phyloP scores from a whole-genome alignment of 2,888 invertebrate genomes.

The Cheilosia pagana region DNA sequence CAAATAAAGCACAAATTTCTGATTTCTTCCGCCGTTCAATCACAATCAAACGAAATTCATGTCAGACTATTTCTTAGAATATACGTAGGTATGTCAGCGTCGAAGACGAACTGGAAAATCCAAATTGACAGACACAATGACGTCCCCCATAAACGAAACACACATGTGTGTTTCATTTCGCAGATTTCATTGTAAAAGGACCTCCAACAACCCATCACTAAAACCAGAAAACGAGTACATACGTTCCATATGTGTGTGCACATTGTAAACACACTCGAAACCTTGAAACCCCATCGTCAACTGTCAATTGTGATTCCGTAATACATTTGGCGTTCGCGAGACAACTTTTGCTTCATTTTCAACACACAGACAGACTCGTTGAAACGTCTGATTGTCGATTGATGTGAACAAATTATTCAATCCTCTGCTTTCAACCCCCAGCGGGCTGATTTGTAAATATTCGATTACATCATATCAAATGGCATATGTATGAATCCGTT shows the following conservation, averaged over 20 bases:
- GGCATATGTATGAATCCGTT: constrained; percentile 53
- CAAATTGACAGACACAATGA: constrained; percentile 45
- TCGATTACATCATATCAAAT: constrained; percentile 61
- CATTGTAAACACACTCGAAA: constrained; percentile 3
- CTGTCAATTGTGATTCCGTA: constrained; percentile 61
- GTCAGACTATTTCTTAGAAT: constrained; percentile 29
- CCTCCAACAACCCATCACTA: background rate
- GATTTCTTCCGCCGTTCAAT: constrained; percentile 46
- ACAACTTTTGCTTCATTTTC: constrained; percentile 21
- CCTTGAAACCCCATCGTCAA: constrained; percentile 44
- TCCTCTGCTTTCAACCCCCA: constrained; percentile 18
- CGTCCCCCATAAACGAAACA: constrained; percentile 10
- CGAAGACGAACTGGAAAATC: constrained; percentile 25
- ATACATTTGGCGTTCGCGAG: constrained; percentile 7
- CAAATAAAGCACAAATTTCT: constrained; percentile 9
- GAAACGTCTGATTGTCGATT: constrained; percentile 48
- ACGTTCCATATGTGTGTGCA: background rate
- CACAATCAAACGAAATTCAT: constrained; percentile 47
- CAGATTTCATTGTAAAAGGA: background rate
- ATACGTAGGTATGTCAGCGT: constrained; percentile 39
- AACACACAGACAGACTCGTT: constrained; percentile 23
- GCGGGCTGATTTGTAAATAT: constrained; percentile 62
- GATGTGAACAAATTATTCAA: constrained; percentile 72
- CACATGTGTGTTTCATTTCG: constrained; percentile 5
- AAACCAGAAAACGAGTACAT: background rate